These are phyloP conservation scores for Neotoxoptera formosana DNA, from an alignment of 1,140 invertebrate species.

Conservation along the genomic window DNA sequence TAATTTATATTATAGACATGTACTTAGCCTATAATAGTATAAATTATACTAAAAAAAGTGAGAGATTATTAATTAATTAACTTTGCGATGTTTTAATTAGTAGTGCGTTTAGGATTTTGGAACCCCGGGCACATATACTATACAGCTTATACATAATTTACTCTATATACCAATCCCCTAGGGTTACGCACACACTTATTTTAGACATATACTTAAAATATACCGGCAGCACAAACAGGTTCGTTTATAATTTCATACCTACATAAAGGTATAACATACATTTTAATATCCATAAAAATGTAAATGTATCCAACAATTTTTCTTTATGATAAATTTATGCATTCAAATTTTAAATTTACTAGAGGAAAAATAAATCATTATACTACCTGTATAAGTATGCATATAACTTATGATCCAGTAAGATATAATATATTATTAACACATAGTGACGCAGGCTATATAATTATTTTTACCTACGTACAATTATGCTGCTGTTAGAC, in stretches of 20 bases:
- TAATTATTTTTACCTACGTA: background rate
- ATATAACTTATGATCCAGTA: background rate
- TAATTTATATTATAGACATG: background rate
- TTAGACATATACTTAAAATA: background rate
- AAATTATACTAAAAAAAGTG: background rate
- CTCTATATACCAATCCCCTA: background rate
- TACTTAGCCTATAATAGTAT: no score
- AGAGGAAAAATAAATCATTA: background rate
- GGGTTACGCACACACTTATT: background rate
- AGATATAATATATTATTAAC: background rate
- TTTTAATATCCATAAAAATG: background rate
- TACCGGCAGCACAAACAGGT: background rate
- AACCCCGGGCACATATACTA: background rate
- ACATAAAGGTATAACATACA: background rate
- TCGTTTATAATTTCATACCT: background rate
- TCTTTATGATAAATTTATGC: background rate
- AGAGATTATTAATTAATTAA: background rate
- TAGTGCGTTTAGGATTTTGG: background rate
- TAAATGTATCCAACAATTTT: background rate
- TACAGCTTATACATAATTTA: background rate
- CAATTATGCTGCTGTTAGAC: background rate
- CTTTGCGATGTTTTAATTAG: background rate
- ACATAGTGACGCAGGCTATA: background rate
- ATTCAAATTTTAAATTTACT: background rate
- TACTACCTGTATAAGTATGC: background rate